Conservation (phyloP, 2,113 vertebrate species). For the Chitala chitala region DNA sequence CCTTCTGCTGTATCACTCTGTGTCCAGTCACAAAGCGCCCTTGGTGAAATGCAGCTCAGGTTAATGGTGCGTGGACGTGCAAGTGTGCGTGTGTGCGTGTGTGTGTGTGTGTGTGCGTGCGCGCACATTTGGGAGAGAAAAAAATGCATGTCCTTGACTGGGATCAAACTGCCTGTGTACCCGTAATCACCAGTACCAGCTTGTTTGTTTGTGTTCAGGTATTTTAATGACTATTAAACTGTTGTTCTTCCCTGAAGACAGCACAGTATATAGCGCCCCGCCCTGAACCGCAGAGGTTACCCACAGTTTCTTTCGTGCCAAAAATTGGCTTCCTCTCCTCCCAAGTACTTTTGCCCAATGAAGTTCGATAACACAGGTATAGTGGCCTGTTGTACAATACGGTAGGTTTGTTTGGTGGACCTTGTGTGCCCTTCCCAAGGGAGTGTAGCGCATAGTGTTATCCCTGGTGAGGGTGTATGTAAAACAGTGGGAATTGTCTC, state of each 20-base stretch:
- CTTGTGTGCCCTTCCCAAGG: neutral
- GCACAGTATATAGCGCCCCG: neutral
- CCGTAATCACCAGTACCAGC: neutral
- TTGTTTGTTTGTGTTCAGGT: neutral
- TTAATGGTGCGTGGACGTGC: neutral
- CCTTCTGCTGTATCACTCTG: neutral
- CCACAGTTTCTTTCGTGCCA: neutral
- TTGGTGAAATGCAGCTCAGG: neutral
- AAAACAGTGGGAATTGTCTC: constrained; percentile 25
- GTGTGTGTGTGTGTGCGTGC: neutral
- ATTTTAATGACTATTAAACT: neutral
- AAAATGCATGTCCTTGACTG: neutral
- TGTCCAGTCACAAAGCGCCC: neutral
- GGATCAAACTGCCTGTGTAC: neutral
- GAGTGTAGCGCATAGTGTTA: neutral
- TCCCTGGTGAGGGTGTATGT: neutral
- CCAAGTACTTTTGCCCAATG: neutral
- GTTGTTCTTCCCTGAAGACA: neutral
- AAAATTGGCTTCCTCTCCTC: neutral
- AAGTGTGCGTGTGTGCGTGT: neutral
- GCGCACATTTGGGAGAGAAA: neutral
- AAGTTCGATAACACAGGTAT: neutral
- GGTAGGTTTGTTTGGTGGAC: constrained; percentile 13
- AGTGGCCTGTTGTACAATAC: constrained; percentile 1
- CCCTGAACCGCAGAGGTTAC: neutral